Evolutionary conservation across 2,113 vertebrate species (phyloP).

Genomic region (Crotophaga sulcirostris): DNA sequence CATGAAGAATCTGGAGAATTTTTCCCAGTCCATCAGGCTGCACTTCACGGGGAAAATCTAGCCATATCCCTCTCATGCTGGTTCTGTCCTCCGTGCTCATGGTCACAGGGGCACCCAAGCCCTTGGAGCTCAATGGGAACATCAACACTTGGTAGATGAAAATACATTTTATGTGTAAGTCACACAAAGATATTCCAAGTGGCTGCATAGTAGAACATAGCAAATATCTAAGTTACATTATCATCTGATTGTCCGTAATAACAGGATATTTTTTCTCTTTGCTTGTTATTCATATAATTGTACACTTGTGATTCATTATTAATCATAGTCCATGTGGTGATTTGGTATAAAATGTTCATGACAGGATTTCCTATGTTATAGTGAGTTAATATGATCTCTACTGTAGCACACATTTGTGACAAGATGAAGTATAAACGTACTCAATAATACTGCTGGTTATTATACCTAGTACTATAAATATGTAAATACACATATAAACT

Average conservation of each 20-base stretch:
- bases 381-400: neutral
- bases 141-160: neutral
- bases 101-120: fast-evolving
- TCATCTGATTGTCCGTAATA: conserved; percentile 33
- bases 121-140: neutral
- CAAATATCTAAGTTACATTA: conserved; percentile 38
- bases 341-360: conserved; percentile 48
- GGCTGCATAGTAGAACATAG: neutral
- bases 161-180: neutral
- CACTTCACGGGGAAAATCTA: neutral
- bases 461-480: neutral
- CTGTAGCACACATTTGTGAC: neutral
- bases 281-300: conserved; percentile 44
- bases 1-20: neutral
- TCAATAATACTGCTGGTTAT: neutral
- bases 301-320: conserved; percentile 67
- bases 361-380: conserved; percentile 54
- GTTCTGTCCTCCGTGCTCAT: neutral
- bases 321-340: conserved; percentile 64
- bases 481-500: neutral
- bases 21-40: neutral
- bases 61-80: neutral
- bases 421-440: neutral
- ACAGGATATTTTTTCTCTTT: conserved; percentile 27
- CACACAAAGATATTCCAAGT: conserved; percentile 22